Conservation (phyloP, 2,888 invertebrate species). For the Hypselothyrea guttata region DNA sequence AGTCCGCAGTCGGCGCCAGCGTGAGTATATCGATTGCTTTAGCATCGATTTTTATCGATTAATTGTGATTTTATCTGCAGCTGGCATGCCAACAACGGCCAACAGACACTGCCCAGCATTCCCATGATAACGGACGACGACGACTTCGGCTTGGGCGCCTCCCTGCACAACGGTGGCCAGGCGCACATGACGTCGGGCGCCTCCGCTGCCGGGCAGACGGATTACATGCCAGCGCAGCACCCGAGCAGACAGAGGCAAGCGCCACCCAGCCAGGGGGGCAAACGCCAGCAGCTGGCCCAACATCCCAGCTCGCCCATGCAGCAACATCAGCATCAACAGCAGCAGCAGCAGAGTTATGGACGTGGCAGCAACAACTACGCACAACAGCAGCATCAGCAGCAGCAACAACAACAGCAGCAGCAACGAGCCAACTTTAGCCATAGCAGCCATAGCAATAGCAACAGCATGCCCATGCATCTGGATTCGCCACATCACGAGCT, state of each 20-base stretch:
- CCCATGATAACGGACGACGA: conserved; percentile 88
- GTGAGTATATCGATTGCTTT: conserved; percentile 64
- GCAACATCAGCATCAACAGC: conserved; percentile 57
- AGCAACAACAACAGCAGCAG: conserved; percentile 61
- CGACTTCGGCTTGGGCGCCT: conserved; percentile 73
- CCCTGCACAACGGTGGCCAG: conserved; percentile 59
- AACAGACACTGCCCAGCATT: conserved; percentile 88
- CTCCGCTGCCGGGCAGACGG: conserved; percentile 56
- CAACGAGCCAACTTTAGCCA: conserved; percentile 44
- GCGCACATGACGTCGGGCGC: conserved; percentile 61
- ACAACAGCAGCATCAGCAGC: conserved; percentile 65
- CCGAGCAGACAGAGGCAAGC: conserved; percentile 53
- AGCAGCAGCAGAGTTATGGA: conserved; percentile 51
- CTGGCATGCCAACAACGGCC: conserved; percentile 86
- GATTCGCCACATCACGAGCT: conserved; percentile 67
- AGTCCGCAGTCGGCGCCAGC: conserved; percentile 82
- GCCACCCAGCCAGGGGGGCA: conserved; percentile 33
- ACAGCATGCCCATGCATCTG: conserved; percentile 57
- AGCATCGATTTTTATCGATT: neutral
- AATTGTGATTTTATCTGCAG: conserved; percentile 77
- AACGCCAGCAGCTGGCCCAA: conserved; percentile 55
- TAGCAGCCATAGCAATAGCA: conserved; percentile 59
- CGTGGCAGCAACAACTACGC: conserved; percentile 56
- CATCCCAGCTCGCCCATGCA: conserved; percentile 65
- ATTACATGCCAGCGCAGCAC: conserved; percentile 43